A percentile compares a stretch with the other conserved stretches of the same genome.
phyloP scores from a whole-genome alignment of 2,113 vertebrate species.

The Colius striatus region DNA sequence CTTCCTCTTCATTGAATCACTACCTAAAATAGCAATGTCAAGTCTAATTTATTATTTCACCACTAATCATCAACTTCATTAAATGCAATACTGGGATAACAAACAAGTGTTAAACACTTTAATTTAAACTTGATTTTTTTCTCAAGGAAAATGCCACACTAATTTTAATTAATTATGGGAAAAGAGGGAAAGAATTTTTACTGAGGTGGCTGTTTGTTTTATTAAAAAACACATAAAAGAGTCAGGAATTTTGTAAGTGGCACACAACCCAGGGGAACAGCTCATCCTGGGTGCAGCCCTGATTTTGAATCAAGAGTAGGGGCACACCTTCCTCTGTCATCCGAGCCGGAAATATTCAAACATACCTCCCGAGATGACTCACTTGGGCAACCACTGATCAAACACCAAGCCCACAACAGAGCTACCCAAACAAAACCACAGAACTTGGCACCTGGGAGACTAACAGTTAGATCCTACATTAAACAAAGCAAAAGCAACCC shows the following conservation, averaged over 20 bases:
- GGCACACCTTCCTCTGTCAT: constrained; percentile 1
- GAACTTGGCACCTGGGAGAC: neutral
- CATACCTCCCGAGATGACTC: neutral
- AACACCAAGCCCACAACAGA: neutral
- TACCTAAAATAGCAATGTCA: neutral
- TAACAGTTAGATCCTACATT: neutral
- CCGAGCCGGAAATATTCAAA: neutral
- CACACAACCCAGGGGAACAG: neutral
- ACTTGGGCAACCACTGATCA: neutral
- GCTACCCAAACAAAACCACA: neutral
- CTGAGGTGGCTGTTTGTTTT: neutral
- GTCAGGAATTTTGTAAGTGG: neutral
- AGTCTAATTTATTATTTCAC: neutral
- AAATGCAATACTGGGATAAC: constrained; percentile 18
- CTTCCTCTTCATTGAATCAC: neutral
- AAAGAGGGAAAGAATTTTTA: neutral
- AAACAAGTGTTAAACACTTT: neutral
- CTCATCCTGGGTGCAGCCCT: neutral
- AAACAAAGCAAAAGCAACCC: neutral
- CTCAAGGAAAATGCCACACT: neutral
- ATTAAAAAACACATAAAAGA: fast-evolving
- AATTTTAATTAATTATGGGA: neutral
- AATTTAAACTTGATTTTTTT: neutral
- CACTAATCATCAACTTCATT: constrained; percentile 19
- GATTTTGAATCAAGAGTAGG: neutral